A percentile compares a stretch with the other conserved stretches of the same genome.
Evolutionary conservation across 2,888 invertebrate genomes (phyloP).

Genomic region (Tortrix viridana): DNA sequence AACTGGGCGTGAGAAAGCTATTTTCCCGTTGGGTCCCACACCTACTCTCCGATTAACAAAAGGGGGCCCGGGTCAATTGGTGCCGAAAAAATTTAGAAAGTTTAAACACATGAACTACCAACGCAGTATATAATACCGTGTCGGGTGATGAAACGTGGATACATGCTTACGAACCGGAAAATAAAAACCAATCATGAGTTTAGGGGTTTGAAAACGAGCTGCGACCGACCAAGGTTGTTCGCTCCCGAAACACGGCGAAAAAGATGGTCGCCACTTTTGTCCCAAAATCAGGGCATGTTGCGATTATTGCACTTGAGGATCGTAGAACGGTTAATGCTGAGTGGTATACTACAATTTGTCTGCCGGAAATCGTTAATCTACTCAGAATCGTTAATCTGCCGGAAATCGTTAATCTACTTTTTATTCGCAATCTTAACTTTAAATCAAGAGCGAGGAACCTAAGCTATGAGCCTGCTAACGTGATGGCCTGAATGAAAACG

Average conservation of each 20-base stretch:
- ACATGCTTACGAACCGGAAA: constrained; percentile 12
- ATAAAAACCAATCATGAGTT: constrained; percentile 5
- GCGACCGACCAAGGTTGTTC: background rate
- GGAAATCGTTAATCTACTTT: no score
- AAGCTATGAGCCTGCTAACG: no score
- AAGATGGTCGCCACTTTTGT: background rate
- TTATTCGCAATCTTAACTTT: no score
- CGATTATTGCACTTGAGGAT: background rate
- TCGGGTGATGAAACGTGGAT: constrained; percentile 10
- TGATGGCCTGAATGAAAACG: no score
- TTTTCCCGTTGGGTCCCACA: constrained; percentile 1
- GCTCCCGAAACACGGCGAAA: background rate
- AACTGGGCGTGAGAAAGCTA: background rate
- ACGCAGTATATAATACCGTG: background rate
- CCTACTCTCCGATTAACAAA: background rate
- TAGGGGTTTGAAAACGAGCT: background rate
- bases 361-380: background rate
- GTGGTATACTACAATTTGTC: background rate
- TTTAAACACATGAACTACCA: background rate
- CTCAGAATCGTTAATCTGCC: no score
- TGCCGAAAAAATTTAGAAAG: background rate
- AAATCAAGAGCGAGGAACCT: no score
- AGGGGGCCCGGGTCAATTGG: background rate
- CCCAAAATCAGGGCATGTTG: background rate
- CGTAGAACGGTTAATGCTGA: no score